Percentiles rank a stretch among this genome's conserved stretches.
phyloP scores from a whole-genome alignment of 1,140 invertebrate species.

The Carcinoscorpius rotundicauda region DNA sequence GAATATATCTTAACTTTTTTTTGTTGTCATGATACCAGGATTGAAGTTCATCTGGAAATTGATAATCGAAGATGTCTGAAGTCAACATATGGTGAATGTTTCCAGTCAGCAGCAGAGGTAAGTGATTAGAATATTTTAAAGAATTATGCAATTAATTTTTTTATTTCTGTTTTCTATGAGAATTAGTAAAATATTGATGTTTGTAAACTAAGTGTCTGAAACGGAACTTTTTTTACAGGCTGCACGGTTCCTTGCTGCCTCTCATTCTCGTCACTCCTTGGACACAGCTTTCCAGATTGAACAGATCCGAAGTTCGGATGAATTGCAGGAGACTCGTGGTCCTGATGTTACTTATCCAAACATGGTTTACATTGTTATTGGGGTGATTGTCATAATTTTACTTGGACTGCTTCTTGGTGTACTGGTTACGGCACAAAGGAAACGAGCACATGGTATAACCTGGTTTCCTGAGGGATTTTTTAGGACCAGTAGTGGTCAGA shows the following conservation, averaged over 20 bases:
- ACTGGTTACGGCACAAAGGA: constrained; percentile 43
- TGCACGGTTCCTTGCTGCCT: constrained; percentile 70
- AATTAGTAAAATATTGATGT: neutral
- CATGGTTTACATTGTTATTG: constrained; percentile 63
- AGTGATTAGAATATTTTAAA: neutral
- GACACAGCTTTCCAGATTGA: constrained; percentile 65
- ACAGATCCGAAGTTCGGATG: constrained; percentile 51
- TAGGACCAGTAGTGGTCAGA: constrained; percentile 29
- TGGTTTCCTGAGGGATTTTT: constrained; percentile 97
- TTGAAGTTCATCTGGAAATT: constrained; percentile 66
- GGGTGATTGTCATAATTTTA: constrained; percentile 48
- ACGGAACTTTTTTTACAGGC: constrained; percentile 35
- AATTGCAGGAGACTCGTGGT: constrained; percentile 13
- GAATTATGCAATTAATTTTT: neutral
- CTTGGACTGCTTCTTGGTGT: constrained; percentile 58
- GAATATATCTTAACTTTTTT: neutral
- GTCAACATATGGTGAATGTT: constrained; percentile 54
- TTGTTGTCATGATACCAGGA: neutral
- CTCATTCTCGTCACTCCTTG: constrained; percentile 56
- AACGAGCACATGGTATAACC: constrained; percentile 68
- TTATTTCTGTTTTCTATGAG: too few species aligned
- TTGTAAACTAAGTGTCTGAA: too few species aligned
- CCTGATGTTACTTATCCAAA: constrained; percentile 39
- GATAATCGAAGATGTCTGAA: constrained; percentile 76
- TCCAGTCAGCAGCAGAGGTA: constrained; percentile 18